Base-by-base conservation (phyloP, 2,888 invertebrate species). In the Neoscelio sp. region DNA sequence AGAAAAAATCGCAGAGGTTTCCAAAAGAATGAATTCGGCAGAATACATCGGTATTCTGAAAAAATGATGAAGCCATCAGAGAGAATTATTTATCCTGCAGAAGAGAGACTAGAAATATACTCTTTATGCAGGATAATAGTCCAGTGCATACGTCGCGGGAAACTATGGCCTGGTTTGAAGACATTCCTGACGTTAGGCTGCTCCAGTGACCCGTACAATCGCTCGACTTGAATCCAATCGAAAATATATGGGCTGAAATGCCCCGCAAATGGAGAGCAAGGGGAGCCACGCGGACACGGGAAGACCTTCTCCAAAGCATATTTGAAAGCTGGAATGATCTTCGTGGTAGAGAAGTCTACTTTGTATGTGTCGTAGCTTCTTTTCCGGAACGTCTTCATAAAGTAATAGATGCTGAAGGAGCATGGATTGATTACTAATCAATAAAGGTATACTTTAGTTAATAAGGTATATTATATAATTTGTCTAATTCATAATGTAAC, bases 161-260 rank as follows among this genome's bases (percentile, higher is more conserved):
- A 5, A 74, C 79, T 1, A 35, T 10, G 10, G 33, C 67, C 5
- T 83, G 83, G 82, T 82, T 80, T 26, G 48, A 6, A 5, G 38
- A 38, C 2, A 30, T 8, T 30, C 30, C 5, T 7, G 30, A 30
- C 30, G n/a, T 30, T 8, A 30, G 6, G 30, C n/a, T 30, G 7
- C 30, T n/a, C 8, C n/a, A 71, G 12, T 81, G 76, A 64, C 82
- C 84, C 1, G 52, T 82, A n/a, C 68, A 80, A 8, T 82, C 80
- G 0, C 74, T 82, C 2, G 83, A 85, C 46, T 42, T 83, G 4
- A 85, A 83, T 58, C 68, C 78, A 0, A 83, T 82, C 0, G 82
- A 84, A 46, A 84, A 83, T 60, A 13, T 83, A 8, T 82, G 83
- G 84, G 74, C 82, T 17, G 65, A 73, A 17, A 76, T 81, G 58